A percentile compares a stretch with the other conserved stretches of the same genome.
Conservation (phyloP, 2,888 invertebrate species). For the Leucozona laternaria region DNA sequence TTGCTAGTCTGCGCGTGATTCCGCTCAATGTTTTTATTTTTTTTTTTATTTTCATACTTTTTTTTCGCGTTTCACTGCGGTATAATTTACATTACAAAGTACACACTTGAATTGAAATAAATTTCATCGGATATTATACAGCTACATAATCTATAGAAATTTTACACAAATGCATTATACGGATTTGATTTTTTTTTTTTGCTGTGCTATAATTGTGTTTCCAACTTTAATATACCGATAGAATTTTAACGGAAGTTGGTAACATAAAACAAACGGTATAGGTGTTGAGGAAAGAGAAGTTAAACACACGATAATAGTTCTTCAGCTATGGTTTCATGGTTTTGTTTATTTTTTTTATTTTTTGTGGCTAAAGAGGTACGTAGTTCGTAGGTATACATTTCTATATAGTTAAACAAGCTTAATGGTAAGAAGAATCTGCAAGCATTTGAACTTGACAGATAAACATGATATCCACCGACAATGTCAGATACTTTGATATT, state of each 20-base stretch:
- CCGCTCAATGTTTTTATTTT: slow-evolving; percentile 45
- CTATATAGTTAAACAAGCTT: neutral
- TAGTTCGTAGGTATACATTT: neutral
- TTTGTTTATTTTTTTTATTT: neutral
- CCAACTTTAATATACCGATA: slow-evolving; percentile 50
- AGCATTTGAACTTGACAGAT: slow-evolving; percentile 57
- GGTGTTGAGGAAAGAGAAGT: slow-evolving; percentile 29
- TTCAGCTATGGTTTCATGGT: slow-evolving; percentile 25
- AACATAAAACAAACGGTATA: slow-evolving; percentile 65
- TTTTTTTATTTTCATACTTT: slow-evolving; percentile 1
- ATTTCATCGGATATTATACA: slow-evolving; percentile 47
- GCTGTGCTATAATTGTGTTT: slow-evolving; percentile 32
- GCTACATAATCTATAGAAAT: slow-evolving; percentile 32
- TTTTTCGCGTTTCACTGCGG: slow-evolving; percentile 30
- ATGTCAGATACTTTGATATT: slow-evolving; percentile 15
- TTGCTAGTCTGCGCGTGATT: slow-evolving; percentile 70
- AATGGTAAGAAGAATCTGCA: slow-evolving; percentile 29
- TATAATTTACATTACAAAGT: slow-evolving; percentile 17
- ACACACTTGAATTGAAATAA: slow-evolving; percentile 55
- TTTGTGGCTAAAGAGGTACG: slow-evolving; percentile 19
- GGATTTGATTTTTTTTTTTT: slow-evolving; percentile 8
- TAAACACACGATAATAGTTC: slow-evolving; percentile 36
- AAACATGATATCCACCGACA: slow-evolving; percentile 22
- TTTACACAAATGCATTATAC: slow-evolving; percentile 56
- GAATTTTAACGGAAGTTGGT: slow-evolving; percentile 66